These are phyloP conservation scores for Myocastor coypus DNA, from an alignment of 2,113 vertebrate species.

Conservation along the genomic window DNA sequence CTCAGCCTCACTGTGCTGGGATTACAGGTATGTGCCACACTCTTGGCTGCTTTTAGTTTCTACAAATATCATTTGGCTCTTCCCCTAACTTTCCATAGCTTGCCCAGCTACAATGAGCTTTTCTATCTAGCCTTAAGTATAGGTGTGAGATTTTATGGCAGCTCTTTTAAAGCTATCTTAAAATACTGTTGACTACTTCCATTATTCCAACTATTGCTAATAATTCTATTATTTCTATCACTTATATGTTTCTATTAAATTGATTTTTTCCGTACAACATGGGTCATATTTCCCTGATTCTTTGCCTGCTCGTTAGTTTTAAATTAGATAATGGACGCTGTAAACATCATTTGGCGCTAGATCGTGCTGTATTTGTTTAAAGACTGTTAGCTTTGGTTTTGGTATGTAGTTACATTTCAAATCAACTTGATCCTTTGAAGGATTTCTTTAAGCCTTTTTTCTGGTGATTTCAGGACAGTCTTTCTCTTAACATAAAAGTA, in stretches of 20 bases:
- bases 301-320: neutral
- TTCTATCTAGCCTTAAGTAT: neutral
- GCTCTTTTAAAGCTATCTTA: neutral
- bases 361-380: slow-evolving; percentile 28
- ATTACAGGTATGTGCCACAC: neutral
- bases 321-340: neutral
- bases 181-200: neutral
- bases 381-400: slow-evolving; percentile 1
- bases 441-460: slow-evolving; percentile 11
- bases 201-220: neutral
- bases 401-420: neutral
- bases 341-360: neutral
- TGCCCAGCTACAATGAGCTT: neutral
- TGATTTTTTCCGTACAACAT: neutral
- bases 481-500: neutral
- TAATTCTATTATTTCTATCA: neutral
- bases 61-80: slow-evolving; percentile 5
- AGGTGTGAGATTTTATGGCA: neutral
- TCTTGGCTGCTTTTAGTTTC: neutral
- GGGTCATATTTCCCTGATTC: slow-evolving; percentile 18
- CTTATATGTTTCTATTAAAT: neutral
- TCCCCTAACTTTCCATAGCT: neutral
- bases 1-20: neutral
- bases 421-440: neutral
- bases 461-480: neutral